These are phyloP conservation scores for Tetraodon nigroviridis DNA, from an alignment of 2,113 vertebrate species.

Conservation along the genomic window DNA sequence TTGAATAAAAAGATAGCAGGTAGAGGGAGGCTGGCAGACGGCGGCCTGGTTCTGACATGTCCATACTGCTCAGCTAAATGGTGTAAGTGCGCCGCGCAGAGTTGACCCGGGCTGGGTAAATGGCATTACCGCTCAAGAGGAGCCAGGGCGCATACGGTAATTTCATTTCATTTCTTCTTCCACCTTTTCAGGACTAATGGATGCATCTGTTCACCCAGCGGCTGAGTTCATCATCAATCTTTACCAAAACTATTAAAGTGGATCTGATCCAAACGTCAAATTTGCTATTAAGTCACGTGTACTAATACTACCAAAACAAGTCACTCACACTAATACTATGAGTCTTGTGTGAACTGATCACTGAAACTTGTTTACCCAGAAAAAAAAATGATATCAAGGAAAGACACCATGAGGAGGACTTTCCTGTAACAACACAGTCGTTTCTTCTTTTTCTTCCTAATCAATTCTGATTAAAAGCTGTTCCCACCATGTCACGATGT, in stretches of 20 bases:
- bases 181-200: slow-evolving; percentile 36
- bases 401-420: background rate
- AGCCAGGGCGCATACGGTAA: slow-evolving; percentile 42
- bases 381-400: background rate
- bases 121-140: slow-evolving; percentile 44
- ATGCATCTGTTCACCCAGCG: slow-evolving; percentile 26
- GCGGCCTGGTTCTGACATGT: slow-evolving; percentile 12
- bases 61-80: slow-evolving; percentile 22
- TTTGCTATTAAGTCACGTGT: background rate
- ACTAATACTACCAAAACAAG: too few species aligned
- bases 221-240: background rate
- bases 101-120: slow-evolving; percentile 46
- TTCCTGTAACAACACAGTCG: background rate
- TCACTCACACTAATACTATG: background rate
- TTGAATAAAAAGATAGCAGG: slow-evolving; percentile 10
- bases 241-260: slow-evolving; percentile 8
- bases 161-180: slow-evolving; percentile 52
- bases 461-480: too few species aligned
- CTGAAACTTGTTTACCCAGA: background rate
- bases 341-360: background rate
- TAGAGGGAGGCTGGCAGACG: background rate
- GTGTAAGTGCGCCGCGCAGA: slow-evolving; percentile 18
- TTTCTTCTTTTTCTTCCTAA: too few species aligned
- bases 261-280: background rate
- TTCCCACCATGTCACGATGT: slow-evolving; percentile 91